A percentile compares a stretch with the other conserved stretches of the same genome.
Evolutionary conservation across 2,113 vertebrate genomes (phyloP).

Genomic region (Antechinus stuartii): DNA sequence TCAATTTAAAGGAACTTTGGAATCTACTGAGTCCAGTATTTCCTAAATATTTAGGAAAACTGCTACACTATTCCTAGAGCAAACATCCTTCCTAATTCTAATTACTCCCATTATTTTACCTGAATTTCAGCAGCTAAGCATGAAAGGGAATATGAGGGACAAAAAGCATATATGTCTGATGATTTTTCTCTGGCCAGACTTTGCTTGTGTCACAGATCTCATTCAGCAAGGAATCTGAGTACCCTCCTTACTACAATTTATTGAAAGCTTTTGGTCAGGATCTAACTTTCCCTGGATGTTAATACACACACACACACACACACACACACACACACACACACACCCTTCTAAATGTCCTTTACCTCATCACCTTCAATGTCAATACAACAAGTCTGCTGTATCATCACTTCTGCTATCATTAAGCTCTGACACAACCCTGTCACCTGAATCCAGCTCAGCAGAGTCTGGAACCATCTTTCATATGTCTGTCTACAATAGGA

Average conservation of each 20-base stretch:
- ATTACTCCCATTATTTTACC: background rate
- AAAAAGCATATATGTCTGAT: background rate
- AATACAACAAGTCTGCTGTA: fast-evolving
- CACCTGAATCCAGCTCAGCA: background rate
- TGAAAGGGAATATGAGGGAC: background rate
- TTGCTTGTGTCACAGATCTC: background rate
- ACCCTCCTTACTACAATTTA: background rate
- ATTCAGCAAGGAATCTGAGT: background rate
- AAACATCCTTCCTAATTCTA: background rate
- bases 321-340: background rate
- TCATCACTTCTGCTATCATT: background rate
- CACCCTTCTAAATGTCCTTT: background rate
- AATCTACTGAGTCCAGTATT: background rate
- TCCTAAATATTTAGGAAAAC: background rate
- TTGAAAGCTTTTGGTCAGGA: background rate
- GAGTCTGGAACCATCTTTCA: background rate
- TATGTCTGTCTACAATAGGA: background rate
- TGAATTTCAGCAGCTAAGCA: background rate
- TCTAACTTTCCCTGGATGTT: background rate
- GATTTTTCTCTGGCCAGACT: background rate
- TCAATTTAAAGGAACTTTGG: background rate
- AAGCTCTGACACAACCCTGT: background rate
- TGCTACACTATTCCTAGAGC: background rate
- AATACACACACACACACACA: background rate
- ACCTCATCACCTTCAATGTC: fast-evolving